These are phyloP conservation scores for Oryzaephilus surinamensis DNA, from an alignment of 1,140 invertebrate genomes.

Conservation along the genomic window DNA sequence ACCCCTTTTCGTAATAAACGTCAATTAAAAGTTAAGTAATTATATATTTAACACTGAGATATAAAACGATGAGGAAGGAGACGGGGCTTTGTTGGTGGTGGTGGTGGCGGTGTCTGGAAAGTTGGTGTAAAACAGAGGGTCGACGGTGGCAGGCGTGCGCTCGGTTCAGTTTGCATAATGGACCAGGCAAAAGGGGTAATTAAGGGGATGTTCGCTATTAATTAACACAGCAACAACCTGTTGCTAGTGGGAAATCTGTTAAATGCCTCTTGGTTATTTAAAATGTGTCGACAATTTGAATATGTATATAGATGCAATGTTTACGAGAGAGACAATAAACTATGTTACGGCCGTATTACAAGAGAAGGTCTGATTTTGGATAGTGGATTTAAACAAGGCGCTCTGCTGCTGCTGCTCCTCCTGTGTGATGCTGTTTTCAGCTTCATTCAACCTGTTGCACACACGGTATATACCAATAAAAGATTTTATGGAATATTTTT, in stretches of 20 bases:
- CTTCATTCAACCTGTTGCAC: too few relatives aligned
- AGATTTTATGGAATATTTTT: too few relatives aligned
- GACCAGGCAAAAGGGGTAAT: constrained; percentile 36
- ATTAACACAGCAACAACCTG: constrained; percentile 35
- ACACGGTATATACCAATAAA: too few relatives aligned
- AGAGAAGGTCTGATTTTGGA: too few relatives aligned
- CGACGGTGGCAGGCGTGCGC: constrained; percentile 4
- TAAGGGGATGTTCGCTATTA: constrained; percentile 33
- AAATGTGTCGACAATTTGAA: too few relatives aligned
- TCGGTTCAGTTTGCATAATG: constrained; percentile 33
- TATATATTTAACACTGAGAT: constrained; percentile 31
- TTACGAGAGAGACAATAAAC: too few relatives aligned
- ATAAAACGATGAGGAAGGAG: background rate
- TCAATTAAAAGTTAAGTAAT: constrained; percentile 34
- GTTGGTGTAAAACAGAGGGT: constrained; percentile 2
- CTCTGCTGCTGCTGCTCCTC: too few relatives aligned
- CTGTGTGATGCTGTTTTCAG: too few relatives aligned
- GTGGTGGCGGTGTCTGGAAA: constrained; percentile 3
- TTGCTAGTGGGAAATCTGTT: constrained; percentile 16
- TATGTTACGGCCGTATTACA: too few relatives aligned
- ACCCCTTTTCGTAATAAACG: constrained; percentile 35
- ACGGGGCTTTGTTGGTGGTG: background rate
- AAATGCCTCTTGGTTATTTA: constrained; percentile 12
- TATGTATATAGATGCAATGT: too few relatives aligned
- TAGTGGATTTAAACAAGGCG: too few relatives aligned